A percentile compares a stretch with the other conserved stretches of the same genome.
Evolutionary conservation across 2,888 invertebrate species (phyloP).

Genomic region (Nasonia oneida): DNA sequence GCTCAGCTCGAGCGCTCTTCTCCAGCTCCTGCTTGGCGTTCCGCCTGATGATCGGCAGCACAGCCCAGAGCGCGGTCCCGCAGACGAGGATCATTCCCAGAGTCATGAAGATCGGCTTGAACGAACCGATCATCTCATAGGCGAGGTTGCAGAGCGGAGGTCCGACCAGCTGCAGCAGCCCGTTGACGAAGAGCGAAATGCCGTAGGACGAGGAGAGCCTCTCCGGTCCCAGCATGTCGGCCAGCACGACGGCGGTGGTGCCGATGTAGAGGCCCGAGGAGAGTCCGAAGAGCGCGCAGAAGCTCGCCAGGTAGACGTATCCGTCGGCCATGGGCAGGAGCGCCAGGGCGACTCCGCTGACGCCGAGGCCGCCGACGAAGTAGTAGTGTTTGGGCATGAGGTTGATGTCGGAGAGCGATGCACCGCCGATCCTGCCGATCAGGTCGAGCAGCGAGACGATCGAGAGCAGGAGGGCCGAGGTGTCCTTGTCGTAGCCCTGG

Average conservation of each 20-base stretch:
- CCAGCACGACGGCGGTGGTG: conserved; percentile 92
- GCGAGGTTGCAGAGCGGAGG: conserved; percentile 90
- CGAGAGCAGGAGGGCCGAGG: conserved; percentile 88
- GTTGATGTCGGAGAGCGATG: conserved; percentile 89
- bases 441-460: conserved; percentile 91
- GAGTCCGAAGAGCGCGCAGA: conserved; percentile 89
- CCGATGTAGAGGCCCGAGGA: conserved; percentile 93
- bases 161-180: conserved; percentile 89
- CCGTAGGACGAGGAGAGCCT: conserved; percentile 91
- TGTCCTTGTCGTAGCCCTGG: conserved; percentile 86
- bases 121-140: conserved; percentile 84
- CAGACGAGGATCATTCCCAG: conserved; percentile 87
- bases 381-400: conserved; percentile 90
- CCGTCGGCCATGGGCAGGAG: conserved; percentile 84
- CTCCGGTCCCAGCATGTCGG: conserved; percentile 91
- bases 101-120: conserved; percentile 86
- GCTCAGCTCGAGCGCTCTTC: background rate
- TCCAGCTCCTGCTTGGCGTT: background rate
- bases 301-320: conserved; percentile 84
- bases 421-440: conserved; percentile 91
- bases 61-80: conserved; percentile 88
- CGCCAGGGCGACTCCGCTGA: conserved; percentile 88
- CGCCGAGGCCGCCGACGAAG: conserved; percentile 88
- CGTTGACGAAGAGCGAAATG: conserved; percentile 92
- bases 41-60: conserved; percentile 85